Evolutionary conservation across 2,797 vertebrate species (phyloP).

Genomic region (Danio choprae): DNA sequence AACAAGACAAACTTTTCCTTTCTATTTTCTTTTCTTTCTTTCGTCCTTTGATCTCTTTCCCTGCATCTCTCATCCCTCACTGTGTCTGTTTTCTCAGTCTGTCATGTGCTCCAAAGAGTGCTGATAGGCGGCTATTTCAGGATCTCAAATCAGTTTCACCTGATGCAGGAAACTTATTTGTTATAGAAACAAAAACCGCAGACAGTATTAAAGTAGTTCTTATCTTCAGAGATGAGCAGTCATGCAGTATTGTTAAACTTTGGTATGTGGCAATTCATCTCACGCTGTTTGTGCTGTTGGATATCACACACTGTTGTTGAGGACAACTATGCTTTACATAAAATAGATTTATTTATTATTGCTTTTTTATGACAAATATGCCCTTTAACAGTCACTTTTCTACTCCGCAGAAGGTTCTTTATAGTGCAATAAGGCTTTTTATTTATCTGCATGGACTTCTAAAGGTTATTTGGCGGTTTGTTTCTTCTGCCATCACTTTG

Average conservation of each 20-base stretch:
- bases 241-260: neutral
- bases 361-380: neutral
- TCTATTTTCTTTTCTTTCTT: constrained; percentile 42
- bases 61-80: constrained; percentile 26
- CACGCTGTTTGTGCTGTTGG: neutral
- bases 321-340: neutral
- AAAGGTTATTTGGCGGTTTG: too few relatives aligned
- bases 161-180: neutral
- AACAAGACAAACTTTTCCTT: constrained; percentile 60
- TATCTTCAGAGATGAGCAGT: neutral
- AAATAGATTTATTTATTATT: neutral
- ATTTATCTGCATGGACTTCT: too few relatives aligned
- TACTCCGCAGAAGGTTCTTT: too few relatives aligned
- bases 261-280: neutral
- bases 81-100: constrained; percentile 18
- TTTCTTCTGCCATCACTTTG: too few relatives aligned
- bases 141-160: constrained; percentile 27
- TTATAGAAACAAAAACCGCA: neutral
- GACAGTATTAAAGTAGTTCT: neutral
- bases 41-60: constrained; percentile 18
- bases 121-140: constrained; percentile 21
- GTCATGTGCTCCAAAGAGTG: neutral
- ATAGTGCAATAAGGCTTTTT: too few relatives aligned
- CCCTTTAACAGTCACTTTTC: too few relatives aligned
- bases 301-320: neutral